Conservation (phyloP, 2,113 vertebrate species). For the Actenoides hombroni region DNA sequence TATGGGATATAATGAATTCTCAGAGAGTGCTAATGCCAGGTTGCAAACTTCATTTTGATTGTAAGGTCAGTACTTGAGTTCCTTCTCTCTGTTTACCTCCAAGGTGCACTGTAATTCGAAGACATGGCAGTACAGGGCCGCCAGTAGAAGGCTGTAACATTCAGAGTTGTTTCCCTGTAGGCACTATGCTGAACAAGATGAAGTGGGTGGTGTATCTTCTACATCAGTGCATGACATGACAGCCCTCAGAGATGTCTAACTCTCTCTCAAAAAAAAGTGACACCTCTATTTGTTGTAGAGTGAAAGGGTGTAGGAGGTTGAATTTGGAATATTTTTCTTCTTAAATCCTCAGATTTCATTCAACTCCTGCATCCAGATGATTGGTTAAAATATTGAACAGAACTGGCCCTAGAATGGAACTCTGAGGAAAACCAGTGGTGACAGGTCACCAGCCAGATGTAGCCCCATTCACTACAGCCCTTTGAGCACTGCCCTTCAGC, state of each 20-base stretch:
- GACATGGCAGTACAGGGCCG: background rate
- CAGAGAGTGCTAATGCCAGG: background rate
- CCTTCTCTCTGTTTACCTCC: background rate
- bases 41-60: background rate
- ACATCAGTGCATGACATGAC: background rate
- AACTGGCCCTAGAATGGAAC: too few relatives aligned
- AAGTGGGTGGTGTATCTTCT: background rate
- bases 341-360: background rate
- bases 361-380: background rate
- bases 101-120: background rate
- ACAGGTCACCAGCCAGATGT: too few relatives aligned
- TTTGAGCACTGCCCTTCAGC: too few relatives aligned
- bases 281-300: background rate
- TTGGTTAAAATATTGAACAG: too few relatives aligned
- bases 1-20: background rate
- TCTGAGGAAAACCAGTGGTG: too few relatives aligned
- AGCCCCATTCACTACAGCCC: too few relatives aligned
- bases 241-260: background rate
- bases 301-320: background rate
- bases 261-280: background rate
- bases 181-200: background rate
- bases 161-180: background rate
- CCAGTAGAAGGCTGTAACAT: background rate
- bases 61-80: background rate
- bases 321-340: background rate